Percentiles rank a stretch among this genome's conserved stretches.
These are phyloP conservation scores for Arion vulgaris DNA, from an alignment of 1,140 invertebrate species.

Conservation along the genomic window DNA sequence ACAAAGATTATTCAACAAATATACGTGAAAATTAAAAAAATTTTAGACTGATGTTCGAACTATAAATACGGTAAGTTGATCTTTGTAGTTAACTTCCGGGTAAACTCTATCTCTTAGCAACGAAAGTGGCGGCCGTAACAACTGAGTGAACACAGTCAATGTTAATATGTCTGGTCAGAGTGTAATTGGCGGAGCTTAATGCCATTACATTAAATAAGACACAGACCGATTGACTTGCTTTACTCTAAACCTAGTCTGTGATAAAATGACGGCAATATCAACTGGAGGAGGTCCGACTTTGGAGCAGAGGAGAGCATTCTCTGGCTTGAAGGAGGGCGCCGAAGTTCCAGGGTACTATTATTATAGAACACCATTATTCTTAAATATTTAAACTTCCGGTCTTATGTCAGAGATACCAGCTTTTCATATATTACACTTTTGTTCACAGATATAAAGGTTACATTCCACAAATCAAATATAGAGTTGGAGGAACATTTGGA, in stretches of 20 bases:
- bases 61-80: too few relatives aligned
- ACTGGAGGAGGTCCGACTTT: slow-evolving; percentile 71
- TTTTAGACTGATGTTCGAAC: too few relatives aligned
- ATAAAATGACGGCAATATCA: slow-evolving; percentile 69
- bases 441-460: slow-evolving; percentile 70
- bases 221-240: background rate
- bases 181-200: background rate
- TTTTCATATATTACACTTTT: slow-evolving; percentile 32
- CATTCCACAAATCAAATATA: slow-evolving; percentile 71
- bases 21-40: too few relatives aligned
- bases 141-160: slow-evolving; percentile 1
- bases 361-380: too few relatives aligned
- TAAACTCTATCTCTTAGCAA: slow-evolving; percentile 40
- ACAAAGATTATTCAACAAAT: too few relatives aligned
- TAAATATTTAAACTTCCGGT: too few relatives aligned
- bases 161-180: background rate
- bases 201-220: background rate
- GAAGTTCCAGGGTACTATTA: slow-evolving; percentile 73
- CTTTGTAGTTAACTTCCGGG: slow-evolving; percentile 31
- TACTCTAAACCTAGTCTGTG: background rate
- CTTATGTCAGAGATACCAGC: too few relatives aligned
- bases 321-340: slow-evolving; percentile 67
- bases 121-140: slow-evolving; percentile 41
- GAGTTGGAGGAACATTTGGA: slow-evolving; percentile 72
- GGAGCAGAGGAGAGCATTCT: slow-evolving; percentile 68